These are phyloP conservation scores for Pectinophora gossypiella DNA, from an alignment of 1,140 invertebrate genomes.

Conservation along the genomic window DNA sequence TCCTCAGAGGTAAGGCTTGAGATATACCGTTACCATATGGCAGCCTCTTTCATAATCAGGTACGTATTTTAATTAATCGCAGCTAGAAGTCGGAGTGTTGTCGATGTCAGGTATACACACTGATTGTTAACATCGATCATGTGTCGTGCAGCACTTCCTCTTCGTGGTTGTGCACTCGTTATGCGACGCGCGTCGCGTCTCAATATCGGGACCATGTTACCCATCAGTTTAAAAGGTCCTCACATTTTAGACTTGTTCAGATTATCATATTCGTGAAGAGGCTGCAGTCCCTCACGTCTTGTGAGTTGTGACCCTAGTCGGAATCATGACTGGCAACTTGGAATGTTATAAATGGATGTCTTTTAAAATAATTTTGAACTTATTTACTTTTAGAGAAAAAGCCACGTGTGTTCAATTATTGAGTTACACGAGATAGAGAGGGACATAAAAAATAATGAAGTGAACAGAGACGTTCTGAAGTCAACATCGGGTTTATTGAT, in stretches of 20 bases:
- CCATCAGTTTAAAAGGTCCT: background rate
- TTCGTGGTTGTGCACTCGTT: slow-evolving; percentile 35
- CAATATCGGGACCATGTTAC: background rate
- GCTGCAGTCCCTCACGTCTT: background rate
- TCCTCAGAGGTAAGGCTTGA: background rate
- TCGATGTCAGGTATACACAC: slow-evolving; percentile 1
- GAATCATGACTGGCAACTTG: background rate
- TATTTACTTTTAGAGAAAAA: too few relatives aligned
- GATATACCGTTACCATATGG: too few relatives aligned
- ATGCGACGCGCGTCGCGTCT: slow-evolving; percentile 12
- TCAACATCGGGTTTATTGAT: slow-evolving; percentile 2
- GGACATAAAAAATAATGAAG: too few relatives aligned
- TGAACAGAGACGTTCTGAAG: background rate
- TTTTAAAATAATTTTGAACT: too few relatives aligned
- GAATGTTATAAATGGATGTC: background rate
- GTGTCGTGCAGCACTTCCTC: slow-evolving; percentile 43
- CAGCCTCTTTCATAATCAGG: background rate
- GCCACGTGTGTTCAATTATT: too few relatives aligned
- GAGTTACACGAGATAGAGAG: too few relatives aligned
- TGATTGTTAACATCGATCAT: slow-evolving; percentile 47
- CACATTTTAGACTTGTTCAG: background rate
- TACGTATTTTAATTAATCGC: background rate
- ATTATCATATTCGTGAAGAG: background rate
- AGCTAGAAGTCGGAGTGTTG: background rate
- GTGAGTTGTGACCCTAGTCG: background rate